Evolutionary conservation across 2,888 invertebrate genomes (phyloP), one percentile per base, ranked within the genome.

Genomic region (Erynnis tages): DNA sequence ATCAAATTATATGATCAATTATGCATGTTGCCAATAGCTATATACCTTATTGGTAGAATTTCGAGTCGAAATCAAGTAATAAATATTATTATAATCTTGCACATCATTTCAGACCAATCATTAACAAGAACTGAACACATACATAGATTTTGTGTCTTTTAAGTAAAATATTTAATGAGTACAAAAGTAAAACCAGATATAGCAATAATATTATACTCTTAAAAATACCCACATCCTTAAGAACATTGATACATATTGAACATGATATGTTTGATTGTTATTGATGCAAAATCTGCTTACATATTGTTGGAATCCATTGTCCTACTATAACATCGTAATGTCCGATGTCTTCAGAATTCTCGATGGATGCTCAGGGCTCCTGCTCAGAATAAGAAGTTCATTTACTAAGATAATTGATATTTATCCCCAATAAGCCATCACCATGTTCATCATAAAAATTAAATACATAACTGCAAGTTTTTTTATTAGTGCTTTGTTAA

Each of bases 351-450:
- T 80, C 76, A 74, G 65, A 63, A 78, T 60, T 61, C 72, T 69
- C 58, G 82, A 66, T 38, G 73, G 67, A 59, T 76, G 80, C 58
- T 79, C 82, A 11, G 86, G 85, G 58, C 85, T 85, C 83, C 85
- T 85, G 75, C 56, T 61, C 53, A 50, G 44, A 65, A 65, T 68
- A 60, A 69, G 61, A 45, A 52, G 44, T 40, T 34, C 5, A 13
- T 13, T 40, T 11, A 49, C 2, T 41, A 14, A 25, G 3, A 27
- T 4, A 25, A 23, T 35, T 4, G 4, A 17, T 1, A 17, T 29
- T 16, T 16, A 16, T 6, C 5, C 1, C 16, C 10, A n/a, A 14
- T 13, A 10, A 25, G 16, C 14, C 45, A 14, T 23, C 34, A 25
- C 10, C 45, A 8, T 11, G 13, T 23, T 8, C 4, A 14, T 23